Percentiles rank a stretch among this genome's conserved stretches.
phyloP scores from a whole-genome alignment of 2,888 invertebrate species.

The Malthinus seriepunctatus region DNA sequence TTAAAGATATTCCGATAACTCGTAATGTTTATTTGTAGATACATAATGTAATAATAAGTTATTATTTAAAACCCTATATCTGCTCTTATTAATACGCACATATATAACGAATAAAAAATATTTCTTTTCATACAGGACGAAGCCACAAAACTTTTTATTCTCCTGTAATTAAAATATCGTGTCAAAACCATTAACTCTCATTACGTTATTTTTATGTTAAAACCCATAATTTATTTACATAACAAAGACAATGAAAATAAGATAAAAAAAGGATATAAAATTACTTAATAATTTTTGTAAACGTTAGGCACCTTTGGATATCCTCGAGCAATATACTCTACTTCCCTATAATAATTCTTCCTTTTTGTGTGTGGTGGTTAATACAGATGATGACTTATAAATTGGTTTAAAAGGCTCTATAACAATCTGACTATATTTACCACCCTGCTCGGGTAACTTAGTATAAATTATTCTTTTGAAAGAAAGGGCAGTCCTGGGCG shows the following conservation, averaged over 20 bases:
- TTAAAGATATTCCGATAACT: slow-evolving; percentile 28
- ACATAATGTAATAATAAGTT: slow-evolving; percentile 16
- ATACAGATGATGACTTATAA: slow-evolving; percentile 41
- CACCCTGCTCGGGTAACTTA: slow-evolving; percentile 32
- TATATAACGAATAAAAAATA: too few relatives aligned
- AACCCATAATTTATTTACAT: too few relatives aligned
- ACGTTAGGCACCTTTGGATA: not conserved
- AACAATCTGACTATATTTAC: slow-evolving; percentile 34
- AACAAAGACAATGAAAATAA: too few relatives aligned
- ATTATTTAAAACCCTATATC: slow-evolving; percentile 24
- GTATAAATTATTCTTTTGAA: slow-evolving; percentile 51
- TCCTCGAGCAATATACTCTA: slow-evolving; percentile 2
- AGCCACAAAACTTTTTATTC: too few relatives aligned
- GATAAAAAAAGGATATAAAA: too few relatives aligned
- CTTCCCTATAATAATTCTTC: slow-evolving; percentile 16
- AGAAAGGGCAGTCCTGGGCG: slow-evolving; percentile 51
- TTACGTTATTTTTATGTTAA: too few relatives aligned
- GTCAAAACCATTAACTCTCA: too few relatives aligned
- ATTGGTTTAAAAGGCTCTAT: slow-evolving; percentile 32
- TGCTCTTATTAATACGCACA: slow-evolving; percentile 19
- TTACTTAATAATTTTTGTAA: too few relatives aligned
- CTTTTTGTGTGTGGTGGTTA: slow-evolving; percentile 19
- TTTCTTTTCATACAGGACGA: too few relatives aligned
- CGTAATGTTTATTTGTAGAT: slow-evolving; percentile 22
- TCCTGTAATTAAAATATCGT: too few relatives aligned